Evolutionary conservation across 2,888 invertebrate species (phyloP), one percentile per base, ranked within the genome.

Genomic region (Athripsodes cinereus): DNA sequence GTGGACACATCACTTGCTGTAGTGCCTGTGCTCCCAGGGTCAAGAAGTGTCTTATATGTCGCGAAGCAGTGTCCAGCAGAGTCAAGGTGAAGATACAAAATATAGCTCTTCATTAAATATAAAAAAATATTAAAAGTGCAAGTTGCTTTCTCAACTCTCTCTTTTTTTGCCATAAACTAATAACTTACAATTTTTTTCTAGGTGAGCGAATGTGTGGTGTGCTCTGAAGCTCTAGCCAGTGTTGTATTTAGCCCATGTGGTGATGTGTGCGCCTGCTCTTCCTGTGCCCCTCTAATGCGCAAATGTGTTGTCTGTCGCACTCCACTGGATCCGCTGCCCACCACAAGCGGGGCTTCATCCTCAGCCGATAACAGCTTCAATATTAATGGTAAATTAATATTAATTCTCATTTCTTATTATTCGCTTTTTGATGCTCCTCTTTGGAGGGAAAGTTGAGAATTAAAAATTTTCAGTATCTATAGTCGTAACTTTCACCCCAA

Each of bases 191-290:
- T n/a, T n/a, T 26, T 26, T 10, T 57, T 71, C 70, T 78, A 91
- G 85, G 92, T 96, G 71, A 94, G 95, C 73, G 96, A 96, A 77
- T 97, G 97, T 75, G 84, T 96, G 65, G 96, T 97, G 40, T 97
- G 97, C 74, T 95, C 95, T 18, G 94, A 94, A 76, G 91, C 92
- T 73, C 89, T 92, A 68, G 92, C 96, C 21, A 86, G 91, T 19
- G 90, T 95, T 56, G 82, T 96, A 71, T 96, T 96, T 80, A 90
- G 91, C 66, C 96, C 96, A 22, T 97, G 97, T 76, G 90, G 92
- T 53, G 96, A 97, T 77, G 93, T 96, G 87, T 90, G 90, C 77
- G 92, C 91, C 19, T 94, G 94, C 78, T 74, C 73, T 49, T 70
- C 86, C 67, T 97, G 96, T 76, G 91, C 95, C 62, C 87, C 88